Conservation (phyloP, 92 coral and sea anemone species). For the Blastomussa wellsi region DNA sequence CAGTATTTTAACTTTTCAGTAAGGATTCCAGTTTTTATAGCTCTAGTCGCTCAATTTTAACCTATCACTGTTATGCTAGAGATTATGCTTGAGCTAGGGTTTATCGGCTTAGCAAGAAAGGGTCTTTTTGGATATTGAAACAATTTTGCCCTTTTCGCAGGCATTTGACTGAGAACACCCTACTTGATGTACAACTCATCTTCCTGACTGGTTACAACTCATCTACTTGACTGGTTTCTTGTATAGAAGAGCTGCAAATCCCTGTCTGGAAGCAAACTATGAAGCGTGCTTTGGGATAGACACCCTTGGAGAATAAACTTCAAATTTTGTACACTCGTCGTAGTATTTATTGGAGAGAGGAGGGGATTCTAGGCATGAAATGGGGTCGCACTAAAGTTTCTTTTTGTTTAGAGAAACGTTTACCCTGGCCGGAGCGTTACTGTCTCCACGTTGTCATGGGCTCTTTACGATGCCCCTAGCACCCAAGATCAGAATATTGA, state of each 20-base stretch:
- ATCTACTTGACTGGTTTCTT: background rate
- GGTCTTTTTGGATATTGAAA: background rate
- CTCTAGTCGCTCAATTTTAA: too few species aligned
- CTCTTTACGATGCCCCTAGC: too few species aligned
- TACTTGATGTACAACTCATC: background rate
- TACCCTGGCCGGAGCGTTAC: too few species aligned
- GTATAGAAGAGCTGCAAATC: background rate
- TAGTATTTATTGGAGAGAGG: background rate
- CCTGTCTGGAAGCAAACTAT: background rate
- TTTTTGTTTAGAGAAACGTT: too few species aligned
- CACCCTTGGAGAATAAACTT: background rate
- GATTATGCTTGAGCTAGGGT: too few species aligned
- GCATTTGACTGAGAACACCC: constrained; percentile 33
- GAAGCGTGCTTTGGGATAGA: background rate
- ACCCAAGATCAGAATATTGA: too few species aligned
- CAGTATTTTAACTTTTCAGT: too few species aligned
- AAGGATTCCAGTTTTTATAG: too few species aligned
- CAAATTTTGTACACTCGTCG: background rate
- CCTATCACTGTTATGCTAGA: too few species aligned
- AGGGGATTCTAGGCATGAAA: background rate
- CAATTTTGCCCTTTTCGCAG: background rate
- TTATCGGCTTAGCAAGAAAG: too few species aligned
- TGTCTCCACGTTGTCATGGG: too few species aligned
- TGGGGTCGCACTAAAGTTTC: too few species aligned
- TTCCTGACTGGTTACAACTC: background rate